phyloP scores from a whole-genome alignment of 2,888 invertebrate genomes.

The Argyresthia goedartella region DNA sequence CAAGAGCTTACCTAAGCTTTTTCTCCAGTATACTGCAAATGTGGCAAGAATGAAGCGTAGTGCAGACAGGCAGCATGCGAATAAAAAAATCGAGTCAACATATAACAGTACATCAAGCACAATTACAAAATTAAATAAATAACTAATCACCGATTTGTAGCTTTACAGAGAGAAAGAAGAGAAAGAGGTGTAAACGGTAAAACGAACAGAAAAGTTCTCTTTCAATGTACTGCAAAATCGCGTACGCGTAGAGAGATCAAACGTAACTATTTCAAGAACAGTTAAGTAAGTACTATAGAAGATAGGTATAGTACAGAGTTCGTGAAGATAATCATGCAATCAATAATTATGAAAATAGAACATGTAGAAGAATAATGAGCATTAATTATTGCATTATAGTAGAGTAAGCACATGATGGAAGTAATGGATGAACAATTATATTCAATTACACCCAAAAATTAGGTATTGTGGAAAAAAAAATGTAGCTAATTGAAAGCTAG shows the following conservation, averaged over 20 bases:
- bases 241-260: too few species aligned
- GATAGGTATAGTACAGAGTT: neutral
- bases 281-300: neutral
- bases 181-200: too few species aligned
- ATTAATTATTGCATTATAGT: too few species aligned
- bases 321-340: neutral
- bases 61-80: conserved; percentile 73
- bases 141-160: neutral
- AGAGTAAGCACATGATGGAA: too few species aligned
- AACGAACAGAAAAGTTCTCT: too few species aligned
- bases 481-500: too few species aligned
- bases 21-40: conserved; percentile 85
- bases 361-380: too few species aligned
- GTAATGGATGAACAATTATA: too few species aligned
- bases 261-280: neutral
- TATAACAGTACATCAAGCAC: conserved; percentile 30
- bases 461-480: too few species aligned
- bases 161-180: neutral
- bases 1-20: conserved; percentile 81
- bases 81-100: conserved; percentile 50
- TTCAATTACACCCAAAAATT: too few species aligned
- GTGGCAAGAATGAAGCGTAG: conserved; percentile 69
- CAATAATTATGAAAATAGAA: neutral
- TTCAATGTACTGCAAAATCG: too few species aligned
- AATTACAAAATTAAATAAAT: neutral